Conservation (phyloP, 2,888 invertebrate genomes). For the Protophormia terraenovae region DNA sequence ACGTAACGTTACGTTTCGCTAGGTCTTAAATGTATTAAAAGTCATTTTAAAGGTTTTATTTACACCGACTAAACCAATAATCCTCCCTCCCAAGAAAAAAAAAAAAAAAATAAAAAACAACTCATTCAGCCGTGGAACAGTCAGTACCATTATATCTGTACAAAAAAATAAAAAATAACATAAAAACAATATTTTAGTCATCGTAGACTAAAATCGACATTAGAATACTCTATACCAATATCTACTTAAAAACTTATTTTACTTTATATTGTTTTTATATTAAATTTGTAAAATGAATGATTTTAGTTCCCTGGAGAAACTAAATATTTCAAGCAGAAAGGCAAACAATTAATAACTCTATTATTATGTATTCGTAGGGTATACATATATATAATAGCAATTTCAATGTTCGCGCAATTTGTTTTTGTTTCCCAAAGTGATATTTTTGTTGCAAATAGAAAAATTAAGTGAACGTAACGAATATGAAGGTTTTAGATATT, state of each 20-base stretch:
- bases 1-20: neutral
- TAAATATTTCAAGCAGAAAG: too few species aligned
- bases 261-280: too few species aligned
- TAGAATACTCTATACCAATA: too few species aligned
- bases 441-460: constrained; percentile 7
- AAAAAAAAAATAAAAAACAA: neutral
- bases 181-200: too few species aligned
- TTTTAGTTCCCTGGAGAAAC: too few species aligned
- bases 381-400: too few species aligned
- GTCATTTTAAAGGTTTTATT: constrained; percentile 1
- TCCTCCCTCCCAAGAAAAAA: neutral
- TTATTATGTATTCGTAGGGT: too few species aligned
- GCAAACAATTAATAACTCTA: too few species aligned
- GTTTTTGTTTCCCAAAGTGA: constrained; percentile 36
- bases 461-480: constrained; percentile 6
- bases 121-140: neutral
- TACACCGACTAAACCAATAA: constrained; percentile 3
- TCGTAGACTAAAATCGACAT: too few species aligned
- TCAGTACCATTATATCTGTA: neutral
- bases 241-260: too few species aligned
- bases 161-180: neutral
- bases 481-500: neutral
- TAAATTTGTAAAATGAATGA: too few species aligned
- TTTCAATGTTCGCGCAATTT: constrained; percentile 41
- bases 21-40: neutral